A percentile compares a stretch with the other conserved stretches of the same genome.
Conservation (phyloP, 2,888 invertebrate genomes). For the Podabrus alpinus region DNA sequence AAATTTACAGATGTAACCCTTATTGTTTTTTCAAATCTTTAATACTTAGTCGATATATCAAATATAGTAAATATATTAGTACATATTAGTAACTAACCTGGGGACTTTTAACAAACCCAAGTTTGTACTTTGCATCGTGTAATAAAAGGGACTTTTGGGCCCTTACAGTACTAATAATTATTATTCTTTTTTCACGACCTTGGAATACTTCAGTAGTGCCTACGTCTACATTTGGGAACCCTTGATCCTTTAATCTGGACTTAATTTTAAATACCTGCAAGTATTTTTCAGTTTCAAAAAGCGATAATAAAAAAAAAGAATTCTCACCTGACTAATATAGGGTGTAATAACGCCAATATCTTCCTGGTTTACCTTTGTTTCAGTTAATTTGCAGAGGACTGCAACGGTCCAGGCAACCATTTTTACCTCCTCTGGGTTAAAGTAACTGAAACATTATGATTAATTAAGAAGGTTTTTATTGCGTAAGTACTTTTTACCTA, state of each 20-base stretch:
- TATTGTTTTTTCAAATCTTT: too few species aligned
- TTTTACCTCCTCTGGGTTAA: slow-evolving; percentile 63
- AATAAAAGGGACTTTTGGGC: slow-evolving; percentile 62
- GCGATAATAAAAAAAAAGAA: not conserved
- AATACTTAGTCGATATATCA: too few species aligned
- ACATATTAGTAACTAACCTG: slow-evolving; percentile 43
- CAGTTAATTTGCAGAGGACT: slow-evolving; percentile 55
- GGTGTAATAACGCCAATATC: slow-evolving; percentile 67
- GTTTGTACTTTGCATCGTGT: slow-evolving; percentile 60
- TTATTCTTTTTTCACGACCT: slow-evolving; percentile 81
- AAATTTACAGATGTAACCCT: too few species aligned
- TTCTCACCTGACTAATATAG: slow-evolving; percentile 55
- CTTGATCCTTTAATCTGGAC: slow-evolving; percentile 48
- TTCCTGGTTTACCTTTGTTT: slow-evolving; percentile 52
- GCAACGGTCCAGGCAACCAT: slow-evolving; percentile 63
- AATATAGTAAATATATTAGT: too few species aligned
- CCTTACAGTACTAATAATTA: slow-evolving; percentile 82
- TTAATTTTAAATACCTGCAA: slow-evolving; percentile 56
- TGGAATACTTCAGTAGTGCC: slow-evolving; percentile 89
- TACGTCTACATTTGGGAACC: slow-evolving; percentile 61
- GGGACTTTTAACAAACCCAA: slow-evolving; percentile 59
- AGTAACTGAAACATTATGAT: slow-evolving; percentile 56
- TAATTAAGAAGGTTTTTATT: not conserved
- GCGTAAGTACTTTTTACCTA: slow-evolving; percentile 49
- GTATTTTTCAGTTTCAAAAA: not conserved